phyloP scores from a whole-genome alignment of 2,113 vertebrate species.

The Atherinomorus stipes region DNA sequence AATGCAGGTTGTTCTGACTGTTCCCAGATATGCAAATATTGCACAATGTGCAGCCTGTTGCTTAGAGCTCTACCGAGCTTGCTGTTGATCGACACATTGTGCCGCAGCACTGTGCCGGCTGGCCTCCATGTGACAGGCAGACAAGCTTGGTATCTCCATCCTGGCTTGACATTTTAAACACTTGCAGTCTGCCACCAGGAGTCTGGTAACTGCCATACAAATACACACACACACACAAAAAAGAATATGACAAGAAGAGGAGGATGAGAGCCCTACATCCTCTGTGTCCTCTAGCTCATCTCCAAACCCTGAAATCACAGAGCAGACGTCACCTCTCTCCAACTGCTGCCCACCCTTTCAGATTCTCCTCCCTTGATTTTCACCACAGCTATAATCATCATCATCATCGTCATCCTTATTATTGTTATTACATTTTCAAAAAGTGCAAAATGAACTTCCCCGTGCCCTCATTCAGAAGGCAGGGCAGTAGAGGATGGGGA shows the following conservation, averaged over 20 bases:
- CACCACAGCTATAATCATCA: conserved; percentile 65
- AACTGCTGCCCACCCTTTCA: conserved; percentile 65
- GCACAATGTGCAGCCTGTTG: conserved; percentile 5
- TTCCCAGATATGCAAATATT: conserved; percentile 12
- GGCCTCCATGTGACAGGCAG: conserved; percentile 40
- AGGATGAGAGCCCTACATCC: conserved; percentile 78
- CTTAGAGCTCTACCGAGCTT: not conserved
- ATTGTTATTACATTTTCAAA: conserved; percentile 79
- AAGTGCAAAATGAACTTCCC: conserved; percentile 81
- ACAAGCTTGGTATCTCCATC: conserved; percentile 44
- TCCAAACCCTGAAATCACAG: conserved; percentile 62
- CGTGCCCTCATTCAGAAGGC: conserved; percentile 60
- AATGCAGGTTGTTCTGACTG: not conserved
- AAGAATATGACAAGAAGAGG: conserved; percentile 49
- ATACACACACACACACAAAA: conserved; percentile 9
- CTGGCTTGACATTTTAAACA: conserved; percentile 57
- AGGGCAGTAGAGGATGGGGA: conserved; percentile 73
- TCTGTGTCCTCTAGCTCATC: conserved; percentile 69
- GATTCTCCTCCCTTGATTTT: conserved; percentile 72
- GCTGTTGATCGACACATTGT: conserved; percentile 37
- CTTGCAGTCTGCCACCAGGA: conserved; percentile 43
- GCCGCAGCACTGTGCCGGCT: conserved; percentile 17
- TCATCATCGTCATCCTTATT: conserved; percentile 61
- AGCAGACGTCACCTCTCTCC: conserved; percentile 64
- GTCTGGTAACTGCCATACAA: conserved; percentile 30